Conservation (phyloP, 1,140 invertebrate genomes). For the Sinonovacula constricta region DNA sequence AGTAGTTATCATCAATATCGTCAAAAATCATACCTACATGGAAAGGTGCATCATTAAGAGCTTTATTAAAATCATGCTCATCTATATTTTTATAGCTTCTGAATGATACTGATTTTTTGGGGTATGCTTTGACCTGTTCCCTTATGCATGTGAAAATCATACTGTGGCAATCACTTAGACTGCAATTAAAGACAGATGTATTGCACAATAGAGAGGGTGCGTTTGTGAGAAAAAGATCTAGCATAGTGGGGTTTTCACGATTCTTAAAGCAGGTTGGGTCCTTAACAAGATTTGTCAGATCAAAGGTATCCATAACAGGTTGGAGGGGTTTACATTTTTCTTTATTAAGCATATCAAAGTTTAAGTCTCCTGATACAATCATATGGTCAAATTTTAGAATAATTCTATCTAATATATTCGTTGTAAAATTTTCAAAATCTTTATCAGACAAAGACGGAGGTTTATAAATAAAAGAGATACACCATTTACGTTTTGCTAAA, state of each 20-base stretch:
- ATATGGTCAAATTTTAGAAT: slow-evolving; percentile 5
- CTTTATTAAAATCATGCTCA: background rate
- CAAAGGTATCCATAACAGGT: background rate
- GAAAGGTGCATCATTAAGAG: background rate
- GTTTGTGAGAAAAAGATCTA: slow-evolving; percentile 4
- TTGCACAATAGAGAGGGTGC: background rate
- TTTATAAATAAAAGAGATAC: background rate
- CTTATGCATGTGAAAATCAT: background rate
- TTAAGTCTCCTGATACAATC: background rate
- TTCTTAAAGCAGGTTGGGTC: background rate
- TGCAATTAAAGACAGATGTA: background rate
- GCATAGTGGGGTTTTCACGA: background rate
- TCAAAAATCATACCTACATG: slow-evolving; percentile 12
- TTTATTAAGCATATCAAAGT: background rate
- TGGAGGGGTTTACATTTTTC: slow-evolving; percentile 10
- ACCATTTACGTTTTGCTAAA: background rate
- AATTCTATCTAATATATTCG: background rate
- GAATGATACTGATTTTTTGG: background rate
- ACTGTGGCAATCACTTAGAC: slow-evolving; percentile 20
- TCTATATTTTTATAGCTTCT: slow-evolving; percentile 15
- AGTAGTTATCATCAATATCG: slow-evolving; percentile 29
- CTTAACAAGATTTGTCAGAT: background rate
- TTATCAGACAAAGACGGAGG: background rate
- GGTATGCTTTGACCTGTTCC: background rate
- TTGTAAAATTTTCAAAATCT: background rate